Evolutionary conservation across 2,888 invertebrate species (phyloP), one percentile per base, ranked within the genome.

Genomic region (Apodemia hepburni): DNA sequence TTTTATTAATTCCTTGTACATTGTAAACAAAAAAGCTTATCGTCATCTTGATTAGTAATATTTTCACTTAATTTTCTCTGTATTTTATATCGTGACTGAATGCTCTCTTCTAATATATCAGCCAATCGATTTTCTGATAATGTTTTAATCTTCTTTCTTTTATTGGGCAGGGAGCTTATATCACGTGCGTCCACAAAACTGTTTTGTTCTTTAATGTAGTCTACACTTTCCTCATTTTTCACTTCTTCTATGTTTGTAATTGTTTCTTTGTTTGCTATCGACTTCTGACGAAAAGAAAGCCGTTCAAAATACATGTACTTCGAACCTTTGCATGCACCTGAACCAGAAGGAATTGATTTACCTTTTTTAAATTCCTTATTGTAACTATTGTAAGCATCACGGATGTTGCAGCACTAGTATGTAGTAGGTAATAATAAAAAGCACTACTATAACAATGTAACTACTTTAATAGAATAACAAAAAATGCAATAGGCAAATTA

Each of bases 21-120:
- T 70, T 59, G 72, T 66, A 75, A 70, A 70, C 74, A 73, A 72
- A 75, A 74, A 17, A 74, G 71, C 69, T 75, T 74, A 54, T 75
- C 73, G 49, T 74, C 73, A 71, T 74, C 71, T 69, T 70, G 70
- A 59, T 71, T 71, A 49, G 70, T 67, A 67, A 72, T 68, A 68
- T 70, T 67, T 68, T 67, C 64, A 66, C 66, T 61, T 64, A 71
- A 64, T 69, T 70, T 66, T 65, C 66, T 69, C 63, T 69, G 69
- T 66, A 72, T 68, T 12, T 60, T 57, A 33, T 65, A 3, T 54
- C 58, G 27, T 62, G 62, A 65, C 51, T 64, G 38, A 63, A 73
- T 72, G 60, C 68, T 72, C 70, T 72, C 68, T 69, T 73, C 69
- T 69, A 73, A 66, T 71, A 72, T 65, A 67, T 64, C 69, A 70